phyloP scores from a whole-genome alignment of 2,797 vertebrate genomes.

The Denticeps clupeoides region DNA sequence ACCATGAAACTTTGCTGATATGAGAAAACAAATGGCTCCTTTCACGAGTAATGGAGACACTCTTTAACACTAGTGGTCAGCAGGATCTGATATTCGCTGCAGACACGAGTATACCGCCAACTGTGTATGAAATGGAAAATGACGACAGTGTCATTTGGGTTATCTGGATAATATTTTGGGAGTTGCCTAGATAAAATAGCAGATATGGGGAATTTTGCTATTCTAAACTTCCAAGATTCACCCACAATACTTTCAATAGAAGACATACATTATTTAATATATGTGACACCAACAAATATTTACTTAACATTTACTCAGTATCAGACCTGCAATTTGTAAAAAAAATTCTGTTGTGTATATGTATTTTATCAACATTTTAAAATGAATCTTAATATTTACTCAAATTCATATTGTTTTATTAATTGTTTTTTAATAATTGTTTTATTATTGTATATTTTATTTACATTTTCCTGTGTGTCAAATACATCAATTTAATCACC shows the following conservation, averaged over 20 bases:
- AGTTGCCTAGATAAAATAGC: slow-evolving; percentile 22
- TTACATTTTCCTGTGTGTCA: no score
- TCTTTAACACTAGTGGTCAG: neutral
- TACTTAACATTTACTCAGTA: no score
- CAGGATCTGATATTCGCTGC: slow-evolving; percentile 13
- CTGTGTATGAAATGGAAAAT: slow-evolving; percentile 31
- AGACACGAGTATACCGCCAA: slow-evolving; percentile 29
- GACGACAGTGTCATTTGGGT: slow-evolving; percentile 40
- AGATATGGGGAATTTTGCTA: slow-evolving; percentile 26
- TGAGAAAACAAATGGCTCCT: neutral
- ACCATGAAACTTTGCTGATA: neutral
- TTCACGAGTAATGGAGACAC: slow-evolving; percentile 1
- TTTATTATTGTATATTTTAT: no score
- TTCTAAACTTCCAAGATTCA: slow-evolving; percentile 17
- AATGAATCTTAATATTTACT: no score
- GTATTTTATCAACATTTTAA: no score
- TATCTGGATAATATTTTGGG: slow-evolving; percentile 35
- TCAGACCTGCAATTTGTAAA: no score
- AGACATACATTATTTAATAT: no score
- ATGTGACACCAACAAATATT: no score
- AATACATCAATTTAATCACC: no score
- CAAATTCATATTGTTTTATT: no score
- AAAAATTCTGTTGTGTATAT: no score
- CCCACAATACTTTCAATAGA: slow-evolving; percentile 17
- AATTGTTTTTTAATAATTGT: no score